Conservation (phyloP, 2,888 invertebrate species). For the Drosophila anomalata region DNA sequence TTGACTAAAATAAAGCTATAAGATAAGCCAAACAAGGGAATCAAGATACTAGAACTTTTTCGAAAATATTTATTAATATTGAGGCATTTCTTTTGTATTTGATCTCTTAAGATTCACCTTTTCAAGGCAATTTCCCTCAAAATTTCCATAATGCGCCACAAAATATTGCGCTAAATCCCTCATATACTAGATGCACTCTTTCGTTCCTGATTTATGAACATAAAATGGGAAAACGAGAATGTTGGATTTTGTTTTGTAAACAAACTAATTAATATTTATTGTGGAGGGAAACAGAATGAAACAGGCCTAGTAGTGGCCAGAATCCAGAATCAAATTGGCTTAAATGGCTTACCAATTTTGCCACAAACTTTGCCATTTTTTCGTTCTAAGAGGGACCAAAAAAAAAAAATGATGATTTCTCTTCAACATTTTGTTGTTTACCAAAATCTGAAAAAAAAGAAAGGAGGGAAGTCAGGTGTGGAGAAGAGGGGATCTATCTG, state of each 20-base stretch:
- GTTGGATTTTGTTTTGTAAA: slow-evolving; percentile 63
- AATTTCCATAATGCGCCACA: slow-evolving; percentile 33
- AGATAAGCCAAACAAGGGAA: slow-evolving; percentile 34
- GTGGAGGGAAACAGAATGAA: slow-evolving; percentile 1
- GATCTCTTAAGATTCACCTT: slow-evolving; percentile 5
- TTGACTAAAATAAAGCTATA: slow-evolving; percentile 11
- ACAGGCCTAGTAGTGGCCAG: slow-evolving; percentile 1
- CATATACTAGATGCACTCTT: slow-evolving; percentile 63
- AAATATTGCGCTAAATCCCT: slow-evolving; percentile 35
- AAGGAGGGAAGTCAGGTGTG: background rate
- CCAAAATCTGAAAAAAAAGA: slow-evolving; percentile 27
- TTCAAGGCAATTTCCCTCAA: slow-evolving; percentile 11
- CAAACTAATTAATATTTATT: slow-evolving; percentile 73
- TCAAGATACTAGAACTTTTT: slow-evolving; percentile 8
- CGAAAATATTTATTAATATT: background rate
- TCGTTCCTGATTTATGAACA: slow-evolving; percentile 33
- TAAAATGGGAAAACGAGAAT: slow-evolving; percentile 47
- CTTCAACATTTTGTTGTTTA: slow-evolving; percentile 22
- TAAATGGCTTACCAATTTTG: slow-evolving; percentile 40
- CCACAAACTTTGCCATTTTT: slow-evolving; percentile 18
- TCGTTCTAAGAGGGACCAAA: slow-evolving; percentile 33
- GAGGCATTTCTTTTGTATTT: background rate
- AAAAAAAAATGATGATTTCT: slow-evolving; percentile 33
- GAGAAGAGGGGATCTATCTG: slow-evolving; percentile 8
- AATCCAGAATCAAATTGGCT: slow-evolving; percentile 34